Conservation (phyloP, 53 echinoderm and acorn worm species). For the Antedon mediterranea region DNA sequence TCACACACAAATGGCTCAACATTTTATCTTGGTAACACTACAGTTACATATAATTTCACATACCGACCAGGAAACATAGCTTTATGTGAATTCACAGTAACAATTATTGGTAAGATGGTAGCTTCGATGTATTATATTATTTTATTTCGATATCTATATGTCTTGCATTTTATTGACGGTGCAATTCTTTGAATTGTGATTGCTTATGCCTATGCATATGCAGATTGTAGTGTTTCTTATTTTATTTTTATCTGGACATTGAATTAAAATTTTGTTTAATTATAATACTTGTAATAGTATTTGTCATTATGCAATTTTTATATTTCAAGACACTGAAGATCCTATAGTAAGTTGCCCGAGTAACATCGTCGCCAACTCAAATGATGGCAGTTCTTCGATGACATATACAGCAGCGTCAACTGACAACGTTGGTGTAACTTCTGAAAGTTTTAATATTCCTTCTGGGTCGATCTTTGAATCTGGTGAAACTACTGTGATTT, state of each 20-base stretch:
- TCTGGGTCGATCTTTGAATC: background rate
- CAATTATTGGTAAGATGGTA: background rate
- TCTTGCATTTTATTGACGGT: no score
- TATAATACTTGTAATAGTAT: no score
- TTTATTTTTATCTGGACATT: no score
- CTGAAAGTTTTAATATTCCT: background rate
- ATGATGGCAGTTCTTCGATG: background rate
- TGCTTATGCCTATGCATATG: no score
- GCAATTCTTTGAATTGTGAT: no score
- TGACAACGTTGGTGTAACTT: background rate
- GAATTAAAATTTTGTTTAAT: no score
- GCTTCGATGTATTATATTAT: no score
- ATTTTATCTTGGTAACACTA: background rate
- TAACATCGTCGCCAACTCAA: background rate
- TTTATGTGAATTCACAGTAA: background rate
- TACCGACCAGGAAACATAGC: background rate
- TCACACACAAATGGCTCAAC: background rate
- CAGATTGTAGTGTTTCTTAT: no score
- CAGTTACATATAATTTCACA: background rate
- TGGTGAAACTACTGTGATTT: background rate
- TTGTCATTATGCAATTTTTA: no score
- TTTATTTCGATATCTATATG: no score
- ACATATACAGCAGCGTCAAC: background rate
- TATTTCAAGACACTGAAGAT: background rate
- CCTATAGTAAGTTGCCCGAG: background rate